phyloP scores from a whole-genome alignment of 2,888 invertebrate genomes.

The Limnephilus marmoratus region DNA sequence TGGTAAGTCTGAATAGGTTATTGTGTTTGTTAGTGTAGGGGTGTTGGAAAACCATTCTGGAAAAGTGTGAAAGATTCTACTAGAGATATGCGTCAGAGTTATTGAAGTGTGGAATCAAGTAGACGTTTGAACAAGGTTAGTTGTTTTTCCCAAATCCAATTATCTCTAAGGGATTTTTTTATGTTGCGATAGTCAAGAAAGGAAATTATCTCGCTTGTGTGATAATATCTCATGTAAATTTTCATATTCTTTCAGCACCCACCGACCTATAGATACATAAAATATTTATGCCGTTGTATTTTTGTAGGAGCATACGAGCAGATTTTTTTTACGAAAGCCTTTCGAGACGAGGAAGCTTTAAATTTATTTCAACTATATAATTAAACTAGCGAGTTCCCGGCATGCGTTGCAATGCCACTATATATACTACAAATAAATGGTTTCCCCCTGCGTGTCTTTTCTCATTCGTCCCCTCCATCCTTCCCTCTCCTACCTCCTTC shows the following conservation, averaged over 20 bases:
- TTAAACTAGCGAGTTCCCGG: too few relatives aligned
- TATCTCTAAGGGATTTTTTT: neutral
- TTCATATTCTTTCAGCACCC: neutral
- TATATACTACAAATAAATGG: too few relatives aligned
- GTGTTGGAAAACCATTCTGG: slow-evolving; percentile 14
- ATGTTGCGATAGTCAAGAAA: neutral
- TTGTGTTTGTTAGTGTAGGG: neutral
- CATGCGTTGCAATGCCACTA: too few relatives aligned
- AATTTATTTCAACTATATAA: too few relatives aligned
- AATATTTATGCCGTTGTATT: neutral
- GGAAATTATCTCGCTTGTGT: neutral
- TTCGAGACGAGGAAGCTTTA: too few relatives aligned
- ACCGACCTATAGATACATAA: neutral
- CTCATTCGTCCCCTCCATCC: too few relatives aligned
- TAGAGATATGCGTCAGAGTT: slow-evolving; percentile 23
- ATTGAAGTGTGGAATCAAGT: slow-evolving; percentile 12
- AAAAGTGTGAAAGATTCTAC: slow-evolving; percentile 40
- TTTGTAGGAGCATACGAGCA: neutral
- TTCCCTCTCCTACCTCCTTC: too few relatives aligned
- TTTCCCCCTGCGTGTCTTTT: too few relatives aligned
- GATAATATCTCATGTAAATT: neutral
- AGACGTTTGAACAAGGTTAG: neutral
- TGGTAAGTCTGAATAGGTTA: neutral
- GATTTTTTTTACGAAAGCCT: too few relatives aligned
- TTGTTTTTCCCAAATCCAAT: slow-evolving; percentile 5